Conservation (phyloP, 2,113 vertebrate genomes). For the Gymnarchus niloticus region DNA sequence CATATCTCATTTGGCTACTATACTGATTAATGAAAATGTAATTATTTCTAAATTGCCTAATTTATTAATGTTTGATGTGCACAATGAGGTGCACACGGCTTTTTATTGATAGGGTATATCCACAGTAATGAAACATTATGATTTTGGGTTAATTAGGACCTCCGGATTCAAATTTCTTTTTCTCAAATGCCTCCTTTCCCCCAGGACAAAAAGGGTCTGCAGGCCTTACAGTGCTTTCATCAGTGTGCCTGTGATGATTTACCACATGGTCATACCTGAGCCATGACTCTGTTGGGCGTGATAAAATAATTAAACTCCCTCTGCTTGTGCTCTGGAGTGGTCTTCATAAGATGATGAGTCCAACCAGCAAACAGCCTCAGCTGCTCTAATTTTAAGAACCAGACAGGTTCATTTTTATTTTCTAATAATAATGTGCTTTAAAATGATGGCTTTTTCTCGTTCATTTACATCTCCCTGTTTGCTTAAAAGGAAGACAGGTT, state of each 20-base stretch:
- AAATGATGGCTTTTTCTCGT: neutral
- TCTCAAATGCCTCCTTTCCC: neutral
- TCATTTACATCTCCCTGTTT: neutral
- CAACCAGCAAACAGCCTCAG: neutral
- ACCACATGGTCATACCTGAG: neutral
- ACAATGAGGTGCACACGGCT: neutral
- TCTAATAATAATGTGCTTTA: neutral
- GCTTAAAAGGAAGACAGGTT: neutral
- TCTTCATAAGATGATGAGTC: neutral
- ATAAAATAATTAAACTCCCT: neutral
- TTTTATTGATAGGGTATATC: constrained; percentile 16
- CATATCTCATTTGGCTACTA: constrained; percentile 15
- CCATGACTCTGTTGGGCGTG: neutral
- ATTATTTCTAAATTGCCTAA: constrained; percentile 10
- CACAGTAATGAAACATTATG: neutral
- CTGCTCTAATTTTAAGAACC: neutral
- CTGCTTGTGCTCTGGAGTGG: too few relatives aligned
- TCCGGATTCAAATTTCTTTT: neutral
- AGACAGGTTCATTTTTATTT: neutral
- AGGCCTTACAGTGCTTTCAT: neutral
- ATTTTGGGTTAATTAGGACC: constrained; percentile 3
- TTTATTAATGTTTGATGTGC: constrained; percentile 11
- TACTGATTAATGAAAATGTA: constrained; percentile 5
- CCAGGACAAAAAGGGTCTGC: neutral
- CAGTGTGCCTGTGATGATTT: neutral